Conservation (phyloP, 2,888 invertebrate genomes). For the Troilus luridus region DNA sequence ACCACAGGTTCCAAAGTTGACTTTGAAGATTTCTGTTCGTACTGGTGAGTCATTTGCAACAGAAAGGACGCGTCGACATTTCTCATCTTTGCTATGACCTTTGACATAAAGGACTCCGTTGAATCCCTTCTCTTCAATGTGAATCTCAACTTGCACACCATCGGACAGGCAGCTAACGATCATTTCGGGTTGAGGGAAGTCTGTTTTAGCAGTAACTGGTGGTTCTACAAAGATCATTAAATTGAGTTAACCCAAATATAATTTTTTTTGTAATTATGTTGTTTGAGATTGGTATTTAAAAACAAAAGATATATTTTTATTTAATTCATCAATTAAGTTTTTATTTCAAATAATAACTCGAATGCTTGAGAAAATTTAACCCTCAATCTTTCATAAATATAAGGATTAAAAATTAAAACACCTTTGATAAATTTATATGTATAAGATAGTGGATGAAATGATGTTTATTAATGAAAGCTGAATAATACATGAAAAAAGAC, state of each 20-base stretch:
- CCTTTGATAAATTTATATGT: no score
- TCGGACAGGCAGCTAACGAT: slow-evolving; percentile 91
- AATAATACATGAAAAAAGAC: no score
- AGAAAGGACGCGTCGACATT: slow-evolving; percentile 86
- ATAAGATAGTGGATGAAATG: no score
- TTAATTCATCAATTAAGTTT: slow-evolving; percentile 16
- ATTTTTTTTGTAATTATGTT: no score
- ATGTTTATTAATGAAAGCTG: no score
- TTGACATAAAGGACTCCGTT: slow-evolving; percentile 94
- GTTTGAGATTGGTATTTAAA: no score
- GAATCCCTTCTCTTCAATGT: slow-evolving; percentile 82
- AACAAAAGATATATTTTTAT: slow-evolving; percentile 47
- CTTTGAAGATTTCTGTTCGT: slow-evolving; percentile 84
- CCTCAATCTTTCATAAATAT: no score
- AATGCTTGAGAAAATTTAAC: no score
- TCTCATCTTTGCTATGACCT: slow-evolving; percentile 93
- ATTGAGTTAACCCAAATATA: slow-evolving; percentile 52
- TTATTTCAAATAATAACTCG: no score
- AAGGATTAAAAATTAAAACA: no score
- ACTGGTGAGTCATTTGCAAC: slow-evolving; percentile 79
- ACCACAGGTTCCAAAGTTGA: slow-evolving; percentile 92
- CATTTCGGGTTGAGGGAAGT: slow-evolving; percentile 89
- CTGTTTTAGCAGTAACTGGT: slow-evolving; percentile 75
- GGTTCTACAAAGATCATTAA: slow-evolving; percentile 67
- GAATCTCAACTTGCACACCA: slow-evolving; percentile 89